Evolutionary conservation across 2,797 vertebrate genomes (phyloP).

Genomic region (Botia almorhae): DNA sequence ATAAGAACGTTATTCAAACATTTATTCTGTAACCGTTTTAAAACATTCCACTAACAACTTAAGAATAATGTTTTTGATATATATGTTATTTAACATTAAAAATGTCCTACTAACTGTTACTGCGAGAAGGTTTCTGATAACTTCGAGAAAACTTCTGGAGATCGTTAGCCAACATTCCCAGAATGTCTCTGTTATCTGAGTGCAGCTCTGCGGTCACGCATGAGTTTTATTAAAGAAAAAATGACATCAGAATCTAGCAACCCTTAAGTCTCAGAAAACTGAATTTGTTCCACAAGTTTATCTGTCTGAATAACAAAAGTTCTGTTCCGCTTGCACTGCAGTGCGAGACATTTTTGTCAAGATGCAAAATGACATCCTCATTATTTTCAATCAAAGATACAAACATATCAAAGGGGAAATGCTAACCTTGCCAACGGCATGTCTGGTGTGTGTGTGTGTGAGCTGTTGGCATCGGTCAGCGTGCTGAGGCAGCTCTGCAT

Average conservation of each 20-base stretch:
- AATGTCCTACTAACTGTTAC: no score
- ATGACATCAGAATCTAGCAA: slow-evolving; percentile 2
- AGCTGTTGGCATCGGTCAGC: slow-evolving; percentile 26
- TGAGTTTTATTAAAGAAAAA: neutral
- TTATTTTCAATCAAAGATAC: slow-evolving; percentile 67
- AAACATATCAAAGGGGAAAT: slow-evolving; percentile 62
- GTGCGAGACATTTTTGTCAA: slow-evolving; percentile 53
- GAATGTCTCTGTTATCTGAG: neutral
- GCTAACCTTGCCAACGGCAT: slow-evolving; percentile 74
- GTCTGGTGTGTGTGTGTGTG: slow-evolving; percentile 36
- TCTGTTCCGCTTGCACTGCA: neutral
- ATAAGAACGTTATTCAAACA: no score
- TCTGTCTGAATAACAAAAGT: slow-evolving; percentile 8
- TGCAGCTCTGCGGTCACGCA: neutral
- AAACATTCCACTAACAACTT: no score
- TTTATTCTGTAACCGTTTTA: no score
- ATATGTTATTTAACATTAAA: no score
- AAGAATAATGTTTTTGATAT: no score
- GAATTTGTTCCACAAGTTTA: slow-evolving; percentile 2
- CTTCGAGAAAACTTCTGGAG: no score
- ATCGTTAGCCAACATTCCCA: no score
- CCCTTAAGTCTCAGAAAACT: slow-evolving; percentile 6
- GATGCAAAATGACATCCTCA: slow-evolving; percentile 66
- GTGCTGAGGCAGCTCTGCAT: slow-evolving; percentile 46
- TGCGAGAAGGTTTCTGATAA: no score